Percentiles rank a stretch among this genome's conserved stretches.
Conservation (phyloP, 23 tunicate genomes). For the Phallusia fumigata region DNA sequence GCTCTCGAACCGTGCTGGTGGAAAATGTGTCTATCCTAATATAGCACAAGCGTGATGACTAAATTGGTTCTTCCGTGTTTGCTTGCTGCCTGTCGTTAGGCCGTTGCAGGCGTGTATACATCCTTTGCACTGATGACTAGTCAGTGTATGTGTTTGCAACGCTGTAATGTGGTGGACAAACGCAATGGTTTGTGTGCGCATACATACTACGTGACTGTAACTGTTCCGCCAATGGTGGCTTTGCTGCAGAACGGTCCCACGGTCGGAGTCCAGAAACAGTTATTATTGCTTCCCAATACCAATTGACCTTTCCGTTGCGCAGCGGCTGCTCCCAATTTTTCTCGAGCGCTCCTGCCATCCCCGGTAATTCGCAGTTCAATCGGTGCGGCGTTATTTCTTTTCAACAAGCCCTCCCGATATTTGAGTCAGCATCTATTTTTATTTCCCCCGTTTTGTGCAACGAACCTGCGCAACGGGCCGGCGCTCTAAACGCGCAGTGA, state of each 20-base stretch:
- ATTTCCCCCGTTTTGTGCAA: background rate
- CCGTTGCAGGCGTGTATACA: no score
- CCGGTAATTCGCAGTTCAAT: background rate
- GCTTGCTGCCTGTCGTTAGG: background rate
- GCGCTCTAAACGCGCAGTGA: background rate
- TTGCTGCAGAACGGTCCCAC: background rate
- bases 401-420: background rate
- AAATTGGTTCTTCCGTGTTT: slow-evolving; percentile 4
- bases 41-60: slow-evolving; percentile 9
- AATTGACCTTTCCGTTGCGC: slow-evolving; percentile 8
- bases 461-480: background rate
- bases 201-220: background rate
- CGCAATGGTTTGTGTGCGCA: background rate
- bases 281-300: background rate
- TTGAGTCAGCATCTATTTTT: background rate
- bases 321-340: background rate
- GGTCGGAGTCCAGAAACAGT: background rate
- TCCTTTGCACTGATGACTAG: no score
- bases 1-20: background rate
- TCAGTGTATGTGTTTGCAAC: no score
- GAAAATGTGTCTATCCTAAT: background rate
- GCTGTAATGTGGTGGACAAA: no score
- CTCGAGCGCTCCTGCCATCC: background rate
- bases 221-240: background rate
- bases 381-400: background rate